phyloP scores from a whole-genome alignment of 2,888 invertebrate species.

The Ophion slaviceki region DNA sequence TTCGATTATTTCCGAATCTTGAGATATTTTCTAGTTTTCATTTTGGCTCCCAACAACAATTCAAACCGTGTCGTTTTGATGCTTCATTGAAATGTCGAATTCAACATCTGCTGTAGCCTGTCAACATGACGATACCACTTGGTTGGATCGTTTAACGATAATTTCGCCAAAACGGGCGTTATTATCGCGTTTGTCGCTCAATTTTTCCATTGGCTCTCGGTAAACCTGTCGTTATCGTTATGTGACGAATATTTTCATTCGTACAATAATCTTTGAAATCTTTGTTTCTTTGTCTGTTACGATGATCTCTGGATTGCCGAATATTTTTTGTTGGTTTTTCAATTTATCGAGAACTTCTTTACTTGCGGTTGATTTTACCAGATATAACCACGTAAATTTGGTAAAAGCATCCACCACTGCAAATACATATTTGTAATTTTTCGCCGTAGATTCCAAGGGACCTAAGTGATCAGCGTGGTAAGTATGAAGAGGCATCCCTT shows the following conservation, averaged over 20 bases:
- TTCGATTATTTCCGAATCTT: neutral
- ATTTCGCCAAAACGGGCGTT: too few relatives aligned
- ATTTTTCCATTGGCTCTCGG: conserved; percentile 54
- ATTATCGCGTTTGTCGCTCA: too few relatives aligned
- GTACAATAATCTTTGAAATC: conserved; percentile 55
- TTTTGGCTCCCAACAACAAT: neutral
- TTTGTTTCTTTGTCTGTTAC: conserved; percentile 76
- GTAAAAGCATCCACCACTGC: neutral
- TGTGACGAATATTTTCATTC: conserved; percentile 53
- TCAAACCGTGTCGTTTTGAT: conserved; percentile 29
- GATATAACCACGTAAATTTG: conserved; percentile 4
- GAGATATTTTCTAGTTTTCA: neutral
- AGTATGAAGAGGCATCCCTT: too few relatives aligned
- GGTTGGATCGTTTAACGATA: conserved; percentile 4
- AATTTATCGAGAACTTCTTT: conserved; percentile 66
- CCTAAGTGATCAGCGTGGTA: too few relatives aligned
- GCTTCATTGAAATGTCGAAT: conserved; percentile 28
- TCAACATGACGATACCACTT: conserved; percentile 38
- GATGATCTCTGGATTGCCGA: conserved; percentile 79
- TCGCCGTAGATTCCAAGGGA: neutral
- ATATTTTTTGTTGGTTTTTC: conserved; percentile 72
- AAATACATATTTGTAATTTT: neutral
- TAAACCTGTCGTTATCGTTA: conserved; percentile 73
- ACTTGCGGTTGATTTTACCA: neutral
- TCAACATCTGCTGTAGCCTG: conserved; percentile 21